These are phyloP conservation scores for Aurelia sp. DNA, from an alignment of 30 jellyfish, hydroid and myxozoan species.

Conservation along the genomic window DNA sequence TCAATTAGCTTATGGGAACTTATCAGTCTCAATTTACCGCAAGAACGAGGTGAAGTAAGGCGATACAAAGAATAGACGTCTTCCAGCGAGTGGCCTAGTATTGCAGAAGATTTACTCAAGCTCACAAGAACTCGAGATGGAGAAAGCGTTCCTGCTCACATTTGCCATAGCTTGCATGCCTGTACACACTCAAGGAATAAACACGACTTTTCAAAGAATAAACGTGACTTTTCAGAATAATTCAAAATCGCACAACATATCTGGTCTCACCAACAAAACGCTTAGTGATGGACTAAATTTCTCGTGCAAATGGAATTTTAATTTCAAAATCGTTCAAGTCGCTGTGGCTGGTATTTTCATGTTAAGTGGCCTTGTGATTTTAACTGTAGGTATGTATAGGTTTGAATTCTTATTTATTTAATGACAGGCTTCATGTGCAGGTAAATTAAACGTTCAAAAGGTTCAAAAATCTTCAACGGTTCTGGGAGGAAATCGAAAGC, in stretches of 20 bases:
- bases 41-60: no score
- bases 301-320: conserved; percentile 76
- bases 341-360: conserved; percentile 83
- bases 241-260: conserved; percentile 44
- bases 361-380: conserved; percentile 75
- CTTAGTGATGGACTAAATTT: conserved; percentile 16
- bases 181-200: not conserved
- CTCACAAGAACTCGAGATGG: no score
- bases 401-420: not conserved
- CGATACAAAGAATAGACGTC: no score
- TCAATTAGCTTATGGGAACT: no score
- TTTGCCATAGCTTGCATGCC: not conserved
- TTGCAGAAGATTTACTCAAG: no score
- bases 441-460: no score
- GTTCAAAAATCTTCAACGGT: no score
- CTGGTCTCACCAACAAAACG: conserved; percentile 59
- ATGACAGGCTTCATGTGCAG: not conserved
- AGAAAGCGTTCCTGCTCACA: no score
- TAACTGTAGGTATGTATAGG: conserved; percentile 76
- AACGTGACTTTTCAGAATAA: conserved; percentile 4
- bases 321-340: conserved; percentile 53
- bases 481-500: no score
- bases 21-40: no score
- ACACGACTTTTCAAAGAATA: not conserved
- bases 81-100: no score